Evolutionary conservation across 1,140 invertebrate species (phyloP).

Genomic region (Drosophila pallidifrons): DNA sequence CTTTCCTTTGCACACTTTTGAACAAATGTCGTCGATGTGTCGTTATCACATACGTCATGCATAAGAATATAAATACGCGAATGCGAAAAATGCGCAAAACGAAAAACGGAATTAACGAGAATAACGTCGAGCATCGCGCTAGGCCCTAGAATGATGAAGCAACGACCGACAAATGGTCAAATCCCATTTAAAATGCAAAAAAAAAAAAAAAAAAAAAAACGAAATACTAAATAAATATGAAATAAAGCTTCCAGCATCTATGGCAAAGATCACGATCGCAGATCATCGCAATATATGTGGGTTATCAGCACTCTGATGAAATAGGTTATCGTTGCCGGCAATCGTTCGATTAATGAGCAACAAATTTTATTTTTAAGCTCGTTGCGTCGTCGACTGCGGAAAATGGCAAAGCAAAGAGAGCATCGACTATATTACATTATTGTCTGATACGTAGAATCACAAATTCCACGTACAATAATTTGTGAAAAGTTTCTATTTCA

Average conservation of each 20-base stretch:
- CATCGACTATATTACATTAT: constrained; percentile 6
- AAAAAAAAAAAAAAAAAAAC: neutral
- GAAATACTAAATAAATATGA: too few species aligned
- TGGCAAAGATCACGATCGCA: constrained; percentile 71
- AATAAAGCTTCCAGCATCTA: constrained; percentile 64
- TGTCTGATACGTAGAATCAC: neutral
- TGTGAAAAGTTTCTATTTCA: constrained; percentile 13
- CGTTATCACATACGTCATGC: constrained; percentile 31
- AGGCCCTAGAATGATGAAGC: constrained; percentile 46
- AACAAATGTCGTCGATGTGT: neutral
- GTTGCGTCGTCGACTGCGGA: neutral
- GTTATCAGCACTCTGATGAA: constrained; percentile 62
- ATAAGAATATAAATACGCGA: constrained; percentile 13
- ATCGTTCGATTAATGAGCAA: constrained; percentile 67
- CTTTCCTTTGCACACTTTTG: constrained; percentile 1
- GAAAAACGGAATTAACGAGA: constrained; percentile 20
- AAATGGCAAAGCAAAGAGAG: neutral
- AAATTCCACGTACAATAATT: neutral
- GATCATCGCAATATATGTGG: constrained; percentile 45
- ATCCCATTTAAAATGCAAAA: constrained; percentile 56
- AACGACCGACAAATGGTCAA: constrained; percentile 61
- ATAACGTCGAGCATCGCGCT: constrained; percentile 15
- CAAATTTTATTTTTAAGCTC: constrained; percentile 53
- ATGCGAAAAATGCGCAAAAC: constrained; percentile 55
- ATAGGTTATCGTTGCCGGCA: constrained; percentile 64